Percentiles rank a stretch among this genome's conserved stretches.
phyloP scores from a whole-genome alignment of 2,888 invertebrate genomes.

The Gnatocerus cornutus region DNA sequence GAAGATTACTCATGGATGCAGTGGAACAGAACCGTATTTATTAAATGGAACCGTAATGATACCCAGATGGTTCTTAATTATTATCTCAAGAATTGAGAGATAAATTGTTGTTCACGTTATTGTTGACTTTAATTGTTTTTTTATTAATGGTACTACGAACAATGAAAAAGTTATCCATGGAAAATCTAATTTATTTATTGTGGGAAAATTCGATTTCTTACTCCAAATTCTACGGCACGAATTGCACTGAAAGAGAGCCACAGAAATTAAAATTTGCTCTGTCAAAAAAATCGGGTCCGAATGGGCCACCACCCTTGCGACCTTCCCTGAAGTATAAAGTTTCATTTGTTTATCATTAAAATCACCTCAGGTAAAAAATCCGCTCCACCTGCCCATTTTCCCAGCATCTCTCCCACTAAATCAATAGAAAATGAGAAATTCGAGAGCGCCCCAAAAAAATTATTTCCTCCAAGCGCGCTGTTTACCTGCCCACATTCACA shows the following conservation, averaged over 20 bases:
- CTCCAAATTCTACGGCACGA: not conserved
- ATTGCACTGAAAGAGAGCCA: slow-evolving; percentile 2
- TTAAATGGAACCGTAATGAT: slow-evolving; percentile 35
- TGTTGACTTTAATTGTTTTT: slow-evolving; percentile 30
- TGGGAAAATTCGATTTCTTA: not conserved
- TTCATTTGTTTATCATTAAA: slow-evolving; percentile 42
- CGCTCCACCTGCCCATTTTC: slow-evolving; percentile 40
- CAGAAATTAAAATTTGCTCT: too few species aligned
- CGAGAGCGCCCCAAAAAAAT: slow-evolving; percentile 19
- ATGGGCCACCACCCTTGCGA: not conserved
- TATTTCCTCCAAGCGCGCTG: slow-evolving; percentile 4
- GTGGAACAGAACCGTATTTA: slow-evolving; percentile 35
- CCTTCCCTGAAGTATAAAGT: slow-evolving; percentile 42
- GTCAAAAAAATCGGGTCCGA: too few species aligned
- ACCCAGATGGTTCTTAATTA: slow-evolving; percentile 25
- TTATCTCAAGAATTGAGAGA: slow-evolving; percentile 14
- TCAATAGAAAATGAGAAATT: slow-evolving; percentile 30
- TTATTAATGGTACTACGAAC: slow-evolving; percentile 7
- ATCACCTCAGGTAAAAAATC: slow-evolving; percentile 29
- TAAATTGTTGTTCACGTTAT: slow-evolving; percentile 24
- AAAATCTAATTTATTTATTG: not conserved
- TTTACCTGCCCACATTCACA: slow-evolving; percentile 12
- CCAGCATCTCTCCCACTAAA: slow-evolving; percentile 21
- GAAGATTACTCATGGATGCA: slow-evolving; percentile 32
- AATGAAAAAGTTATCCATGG: slow-evolving; percentile 6